phyloP scores from a whole-genome alignment of 1,140 invertebrate genomes.

The Listronotus bonariensis region DNA sequence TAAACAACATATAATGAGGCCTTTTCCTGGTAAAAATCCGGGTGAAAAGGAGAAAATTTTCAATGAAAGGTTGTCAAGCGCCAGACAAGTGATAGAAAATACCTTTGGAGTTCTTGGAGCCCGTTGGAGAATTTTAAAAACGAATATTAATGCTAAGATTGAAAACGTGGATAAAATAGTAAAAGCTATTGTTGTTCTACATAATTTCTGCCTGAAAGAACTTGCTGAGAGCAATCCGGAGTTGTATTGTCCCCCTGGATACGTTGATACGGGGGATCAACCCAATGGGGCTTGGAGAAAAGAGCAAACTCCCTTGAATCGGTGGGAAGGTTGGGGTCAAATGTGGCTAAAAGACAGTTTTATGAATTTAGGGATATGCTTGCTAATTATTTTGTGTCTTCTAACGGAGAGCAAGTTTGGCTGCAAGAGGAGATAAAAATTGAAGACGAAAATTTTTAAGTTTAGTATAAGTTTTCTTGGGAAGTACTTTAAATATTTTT shows the following conservation, averaged over 20 bases:
- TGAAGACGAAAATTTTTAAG: not conserved
- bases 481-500: too few species aligned
- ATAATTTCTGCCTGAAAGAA: slow-evolving; percentile 26
- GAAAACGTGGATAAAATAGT: slow-evolving; percentile 33
- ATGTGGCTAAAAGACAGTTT: slow-evolving; percentile 1
- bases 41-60: slow-evolving; percentile 26
- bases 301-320: slow-evolving; percentile 13
- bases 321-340: slow-evolving; percentile 11
- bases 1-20: slow-evolving; percentile 35
- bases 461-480: too few species aligned
- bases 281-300: slow-evolving; percentile 14
- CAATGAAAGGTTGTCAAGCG: slow-evolving; percentile 42
- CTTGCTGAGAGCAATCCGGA: not conserved
- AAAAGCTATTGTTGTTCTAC: slow-evolving; percentile 23
- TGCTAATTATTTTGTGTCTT: slow-evolving; percentile 13
- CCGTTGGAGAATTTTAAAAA: slow-evolving; percentile 22
- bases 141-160: slow-evolving; percentile 19
- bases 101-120: slow-evolving; percentile 55
- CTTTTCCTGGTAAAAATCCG: slow-evolving; percentile 33
- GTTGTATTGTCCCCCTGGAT: slow-evolving; percentile 24
- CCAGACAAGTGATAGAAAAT: slow-evolving; percentile 54
- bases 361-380: slow-evolving; percentile 17
- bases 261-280: slow-evolving; percentile 2
- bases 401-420: not conserved
- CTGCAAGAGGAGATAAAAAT: not conserved